Conservation (phyloP, 23 tunicate genomes). For the Corella eumyota region DNA sequence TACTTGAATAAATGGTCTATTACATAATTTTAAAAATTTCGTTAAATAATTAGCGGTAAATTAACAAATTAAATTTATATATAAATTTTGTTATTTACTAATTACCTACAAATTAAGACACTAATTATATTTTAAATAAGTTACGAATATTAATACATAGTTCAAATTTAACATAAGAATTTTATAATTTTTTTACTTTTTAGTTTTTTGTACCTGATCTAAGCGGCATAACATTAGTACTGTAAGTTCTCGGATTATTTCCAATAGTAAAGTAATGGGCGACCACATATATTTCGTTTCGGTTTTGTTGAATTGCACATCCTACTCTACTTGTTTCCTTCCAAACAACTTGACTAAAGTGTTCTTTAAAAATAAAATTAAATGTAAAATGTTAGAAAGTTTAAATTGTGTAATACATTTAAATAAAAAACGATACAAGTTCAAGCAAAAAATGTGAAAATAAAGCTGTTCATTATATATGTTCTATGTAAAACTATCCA, state of each 20-base stretch:
- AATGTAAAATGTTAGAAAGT: neutral
- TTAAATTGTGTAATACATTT: neutral
- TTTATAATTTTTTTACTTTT: neutral
- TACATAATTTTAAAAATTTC: no score
- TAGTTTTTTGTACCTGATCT: neutral
- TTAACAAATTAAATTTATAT: no score
- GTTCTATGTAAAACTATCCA: no score
- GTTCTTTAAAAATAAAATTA: conserved; percentile 2
- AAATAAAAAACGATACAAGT: no score
- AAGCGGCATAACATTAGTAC: neutral
- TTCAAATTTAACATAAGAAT: neutral
- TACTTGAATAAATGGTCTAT: no score
- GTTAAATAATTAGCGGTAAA: no score
- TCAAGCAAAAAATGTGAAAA: no score
- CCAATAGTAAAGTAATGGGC: conserved; percentile 1
- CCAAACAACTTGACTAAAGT: conserved; percentile 10
- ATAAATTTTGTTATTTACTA: no score
- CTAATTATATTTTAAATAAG: neutral
- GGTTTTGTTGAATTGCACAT: neutral
- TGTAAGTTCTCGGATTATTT: neutral
- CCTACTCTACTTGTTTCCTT: conserved; percentile 3
- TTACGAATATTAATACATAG: neutral
- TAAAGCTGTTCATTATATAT: no score
- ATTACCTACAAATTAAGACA: no score
- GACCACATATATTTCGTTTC: neutral